Percentiles rank a stretch among this genome's conserved stretches.
Evolutionary conservation across 2,113 vertebrate species (phyloP).

Genomic region (Sander vitreus): DNA sequence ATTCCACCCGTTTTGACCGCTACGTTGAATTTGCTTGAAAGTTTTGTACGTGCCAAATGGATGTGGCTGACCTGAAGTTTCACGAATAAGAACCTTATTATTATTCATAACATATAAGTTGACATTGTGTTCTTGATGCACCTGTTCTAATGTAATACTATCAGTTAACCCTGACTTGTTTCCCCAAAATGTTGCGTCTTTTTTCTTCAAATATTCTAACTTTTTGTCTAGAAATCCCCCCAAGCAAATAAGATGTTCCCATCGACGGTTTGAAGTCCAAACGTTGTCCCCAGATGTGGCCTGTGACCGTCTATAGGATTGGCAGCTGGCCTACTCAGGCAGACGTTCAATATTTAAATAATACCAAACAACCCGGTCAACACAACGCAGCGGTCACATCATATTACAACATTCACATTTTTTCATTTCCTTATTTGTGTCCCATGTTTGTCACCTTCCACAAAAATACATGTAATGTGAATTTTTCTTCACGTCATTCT

Average conservation of each 20-base stretch:
- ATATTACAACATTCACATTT: not conserved
- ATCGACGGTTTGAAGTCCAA: constrained; percentile 34
- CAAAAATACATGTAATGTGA: not conserved
- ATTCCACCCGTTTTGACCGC: too few species aligned
- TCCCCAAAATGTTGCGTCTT: not conserved
- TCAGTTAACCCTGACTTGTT: not conserved
- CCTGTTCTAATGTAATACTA: not conserved
- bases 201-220: not conserved
- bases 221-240: not conserved
- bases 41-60: too few species aligned
- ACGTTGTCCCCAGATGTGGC: constrained; percentile 1
- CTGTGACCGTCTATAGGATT: not conserved
- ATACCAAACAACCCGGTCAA: not conserved
- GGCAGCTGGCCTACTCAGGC: not conserved
- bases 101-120: not conserved
- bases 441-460: not conserved
- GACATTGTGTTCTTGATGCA: not conserved
- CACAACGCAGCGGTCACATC: not conserved
- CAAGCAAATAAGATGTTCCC: constrained; percentile 10
- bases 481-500: not conserved
- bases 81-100: not conserved
- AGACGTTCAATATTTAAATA: constrained; percentile 1
- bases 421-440: not conserved
- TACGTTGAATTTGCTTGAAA: too few species aligned
- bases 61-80: not conserved